Evolutionary conservation across 2,113 vertebrate species (phyloP).

Genomic region (Ranitomeya imitator): DNA sequence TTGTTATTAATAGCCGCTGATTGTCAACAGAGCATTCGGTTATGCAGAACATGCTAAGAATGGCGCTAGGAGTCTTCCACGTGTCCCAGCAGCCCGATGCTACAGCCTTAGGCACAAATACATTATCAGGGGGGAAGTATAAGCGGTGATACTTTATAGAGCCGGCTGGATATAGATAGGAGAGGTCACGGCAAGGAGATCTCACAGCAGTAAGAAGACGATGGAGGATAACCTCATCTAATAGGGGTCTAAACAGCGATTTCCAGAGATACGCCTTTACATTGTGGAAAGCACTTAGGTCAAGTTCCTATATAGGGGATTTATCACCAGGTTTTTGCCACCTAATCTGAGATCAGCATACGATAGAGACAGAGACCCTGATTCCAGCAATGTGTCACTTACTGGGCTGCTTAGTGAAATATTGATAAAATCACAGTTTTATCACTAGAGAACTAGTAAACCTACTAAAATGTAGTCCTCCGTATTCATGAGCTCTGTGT

Average conservation of each 20-base stretch:
- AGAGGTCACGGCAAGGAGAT: background rate
- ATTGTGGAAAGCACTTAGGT: background rate
- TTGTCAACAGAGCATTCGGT: conserved; percentile 33
- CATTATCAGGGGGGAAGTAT: background rate
- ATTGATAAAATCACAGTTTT: no score
- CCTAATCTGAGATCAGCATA: no score
- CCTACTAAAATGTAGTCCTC: no score
- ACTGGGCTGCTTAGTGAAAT: no score
- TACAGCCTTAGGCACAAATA: background rate
- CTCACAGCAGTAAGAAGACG: background rate
- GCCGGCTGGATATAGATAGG: background rate
- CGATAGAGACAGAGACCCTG: no score
- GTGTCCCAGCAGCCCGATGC: background rate
- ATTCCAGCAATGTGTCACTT: no score
- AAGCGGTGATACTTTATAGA: background rate
- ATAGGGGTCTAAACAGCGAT: background rate
- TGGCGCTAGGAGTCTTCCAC: background rate
- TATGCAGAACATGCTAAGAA: conserved; percentile 17
- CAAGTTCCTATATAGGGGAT: background rate
- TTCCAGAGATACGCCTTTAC: background rate
- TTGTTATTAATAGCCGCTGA: conserved; percentile 24
- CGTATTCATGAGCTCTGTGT: no score
- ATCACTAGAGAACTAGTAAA: no score
- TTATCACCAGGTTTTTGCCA: no score
- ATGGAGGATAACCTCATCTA: background rate